A percentile compares a stretch with the other conserved stretches of the same genome.
Evolutionary conservation across 2,113 vertebrate genomes (phyloP).

Genomic region (Paraplagusia blochii): DNA sequence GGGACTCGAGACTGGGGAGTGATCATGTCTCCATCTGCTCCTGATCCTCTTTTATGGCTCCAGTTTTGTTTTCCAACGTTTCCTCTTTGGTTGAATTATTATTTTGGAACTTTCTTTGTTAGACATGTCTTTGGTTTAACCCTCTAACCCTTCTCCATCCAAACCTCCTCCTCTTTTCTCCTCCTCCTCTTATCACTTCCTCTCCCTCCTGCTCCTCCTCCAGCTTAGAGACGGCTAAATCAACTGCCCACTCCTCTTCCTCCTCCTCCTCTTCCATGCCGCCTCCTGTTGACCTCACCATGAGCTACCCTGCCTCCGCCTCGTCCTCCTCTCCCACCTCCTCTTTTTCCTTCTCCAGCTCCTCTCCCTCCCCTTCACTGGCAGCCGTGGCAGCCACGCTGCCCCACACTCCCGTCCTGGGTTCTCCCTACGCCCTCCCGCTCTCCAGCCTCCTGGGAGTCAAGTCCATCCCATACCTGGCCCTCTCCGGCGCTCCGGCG

Average conservation of each 20-base stretch:
- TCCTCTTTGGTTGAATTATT: conserved; percentile 25
- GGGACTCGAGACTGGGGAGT: too few relatives aligned
- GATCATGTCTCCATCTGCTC: conserved; percentile 42
- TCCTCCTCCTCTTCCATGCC: conserved; percentile 87
- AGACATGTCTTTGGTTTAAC: conserved; percentile 82
- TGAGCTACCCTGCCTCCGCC: conserved; percentile 89
- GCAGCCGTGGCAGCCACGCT: conserved; percentile 79
- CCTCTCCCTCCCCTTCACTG: conserved; percentile 78
- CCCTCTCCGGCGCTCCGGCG: conserved; percentile 75
- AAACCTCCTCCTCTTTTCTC: conserved; percentile 29
- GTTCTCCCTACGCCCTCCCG: conserved; percentile 87
- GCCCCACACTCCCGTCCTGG: conserved; percentile 84
- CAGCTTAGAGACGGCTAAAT: conserved; percentile 99
- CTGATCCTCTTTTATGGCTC: conserved; percentile 67
- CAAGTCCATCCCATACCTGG: conserved; percentile 92
- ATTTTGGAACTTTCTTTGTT: conserved; percentile 57
- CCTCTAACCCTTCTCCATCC: conserved; percentile 81
- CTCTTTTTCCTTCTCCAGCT: conserved; percentile 69
- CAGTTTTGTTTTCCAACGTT: conserved; percentile 48
- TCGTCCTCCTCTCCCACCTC: conserved; percentile 71
- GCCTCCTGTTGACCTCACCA: conserved; percentile 88
- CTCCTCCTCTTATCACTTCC: conserved; percentile 19
- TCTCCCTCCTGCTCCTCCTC: conserved; percentile 45
- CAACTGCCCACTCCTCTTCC: conserved; percentile 94
- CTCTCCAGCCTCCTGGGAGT: conserved; percentile 95